Base-by-base conservation (phyloP, 2,797 vertebrate species). In the Enteromius thamalakanensis region DNA sequence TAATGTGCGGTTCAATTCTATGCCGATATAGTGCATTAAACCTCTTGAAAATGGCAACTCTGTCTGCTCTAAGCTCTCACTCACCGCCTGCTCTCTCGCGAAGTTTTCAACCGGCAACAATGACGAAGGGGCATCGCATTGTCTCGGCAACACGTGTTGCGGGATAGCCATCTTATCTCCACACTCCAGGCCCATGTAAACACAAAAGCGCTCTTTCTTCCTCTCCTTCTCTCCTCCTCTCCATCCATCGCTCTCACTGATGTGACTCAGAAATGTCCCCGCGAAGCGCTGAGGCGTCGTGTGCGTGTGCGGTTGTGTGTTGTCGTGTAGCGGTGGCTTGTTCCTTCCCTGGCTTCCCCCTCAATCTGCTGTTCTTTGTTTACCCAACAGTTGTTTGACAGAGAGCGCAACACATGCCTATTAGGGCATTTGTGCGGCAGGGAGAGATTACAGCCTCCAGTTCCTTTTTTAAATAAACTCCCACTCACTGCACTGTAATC, bases 121-220 rank as follows among this genome's bases (percentile, higher is more conserved):
- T 89, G 89, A 91, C 87, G 86, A 91, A 89, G 87, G 87, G 86
- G 85, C 89, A 89, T 91, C 89, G 87, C 84, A 90, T 89, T 91
- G 88, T 91, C 89, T 90, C 86, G 87, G 81, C 55, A 87, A 87
- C 90, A 89, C 87, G 74, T 90, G 89, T 90, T 87, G 84, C 21
- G 68, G 90, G 89, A 91, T 91, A 89, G 84, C 82, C 81, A 87
- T 91, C 91, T 92, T 93, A 92, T 93, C 90, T 81, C 83, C 76
- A 70, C 90, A 84, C 88, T 87, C 87, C 92, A 93, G 88, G 87
- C 87, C 88, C 87, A 85, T 90, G 88, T 90, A 90, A 90, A 89
- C 89, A 91, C 88, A 90, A 90, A 89, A 90, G 86, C 76, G 67
- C 74, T 71, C 82, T 86, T 82, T 83, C 80, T 80, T 78, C 70